A percentile compares a stretch with the other conserved stretches of the same genome.
phyloP scores from a whole-genome alignment of 2,797 vertebrate genomes.

The Acropternis orthonyx region DNA sequence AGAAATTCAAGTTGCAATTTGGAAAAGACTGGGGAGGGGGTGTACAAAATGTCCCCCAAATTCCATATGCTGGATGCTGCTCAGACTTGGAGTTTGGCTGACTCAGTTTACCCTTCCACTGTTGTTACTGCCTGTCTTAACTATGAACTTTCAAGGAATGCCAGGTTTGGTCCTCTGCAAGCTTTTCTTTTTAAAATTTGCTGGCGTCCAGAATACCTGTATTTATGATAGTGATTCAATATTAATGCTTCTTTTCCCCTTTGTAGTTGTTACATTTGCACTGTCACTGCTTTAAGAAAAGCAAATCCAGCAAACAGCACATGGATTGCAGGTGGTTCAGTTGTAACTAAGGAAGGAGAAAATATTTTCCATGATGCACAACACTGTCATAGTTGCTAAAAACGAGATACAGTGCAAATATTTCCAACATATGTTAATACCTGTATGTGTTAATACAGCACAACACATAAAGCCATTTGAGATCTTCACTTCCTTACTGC shows the following conservation, averaged over 20 bases:
- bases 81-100: not conserved
- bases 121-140: not conserved
- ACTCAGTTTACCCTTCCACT: not conserved
- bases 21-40: not conserved
- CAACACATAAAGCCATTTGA: not conserved
- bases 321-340: not conserved
- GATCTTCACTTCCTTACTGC: not conserved
- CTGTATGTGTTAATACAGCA: not conserved
- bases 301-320: not conserved
- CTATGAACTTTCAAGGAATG: not conserved
- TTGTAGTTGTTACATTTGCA: not conserved
- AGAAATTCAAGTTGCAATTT: not conserved
- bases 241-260: not conserved
- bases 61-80: not conserved
- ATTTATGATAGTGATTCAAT: not conserved
- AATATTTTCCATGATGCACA: not conserved
- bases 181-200: not conserved
- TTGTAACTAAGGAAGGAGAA: not conserved
- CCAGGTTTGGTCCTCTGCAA: not conserved
- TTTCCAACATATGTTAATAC: rapidly evolving
- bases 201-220: not conserved
- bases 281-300: not conserved
- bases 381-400: not conserved
- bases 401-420: not conserved
- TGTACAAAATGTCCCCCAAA: not conserved